Evolutionary conservation across 2,113 vertebrate species (phyloP).

Genomic region (Chloropsis hardwickii): DNA sequence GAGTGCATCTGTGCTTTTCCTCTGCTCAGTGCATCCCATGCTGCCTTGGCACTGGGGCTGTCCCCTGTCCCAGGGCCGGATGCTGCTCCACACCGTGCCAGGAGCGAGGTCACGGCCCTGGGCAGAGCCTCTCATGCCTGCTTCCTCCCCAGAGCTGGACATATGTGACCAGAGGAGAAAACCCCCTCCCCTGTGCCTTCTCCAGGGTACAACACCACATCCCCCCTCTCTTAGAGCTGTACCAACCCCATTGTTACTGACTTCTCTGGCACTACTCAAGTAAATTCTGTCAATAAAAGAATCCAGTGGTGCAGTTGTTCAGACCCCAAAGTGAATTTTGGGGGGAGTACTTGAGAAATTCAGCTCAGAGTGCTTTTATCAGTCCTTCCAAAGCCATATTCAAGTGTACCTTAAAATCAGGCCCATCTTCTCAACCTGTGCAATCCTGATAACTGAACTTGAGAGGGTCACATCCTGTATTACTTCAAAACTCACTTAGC

Average conservation of each 20-base stretch:
- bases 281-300: not conserved
- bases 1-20: not conserved
- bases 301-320: not conserved
- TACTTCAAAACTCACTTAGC: constrained; percentile 55
- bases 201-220: not conserved
- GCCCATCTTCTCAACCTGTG: not conserved
- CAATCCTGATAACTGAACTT: not conserved
- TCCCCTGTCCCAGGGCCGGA: not conserved
- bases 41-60: not conserved
- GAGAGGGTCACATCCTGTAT: constrained; percentile 13
- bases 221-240: not conserved
- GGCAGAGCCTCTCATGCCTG: rapidly evolving
- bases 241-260: not conserved
- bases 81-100: not conserved
- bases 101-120: not conserved
- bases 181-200: not conserved
- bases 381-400: not conserved
- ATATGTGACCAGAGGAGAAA: not conserved
- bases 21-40: too few relatives aligned
- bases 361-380: not conserved
- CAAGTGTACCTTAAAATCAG: not conserved
- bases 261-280: not conserved
- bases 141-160: not conserved
- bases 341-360: not conserved
- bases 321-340: not conserved